A percentile compares a stretch with the other conserved stretches of the same genome.
These are phyloP conservation scores for Vulpes lagopus DNA, from an alignment of 2,113 vertebrate genomes.

Conservation along the genomic window DNA sequence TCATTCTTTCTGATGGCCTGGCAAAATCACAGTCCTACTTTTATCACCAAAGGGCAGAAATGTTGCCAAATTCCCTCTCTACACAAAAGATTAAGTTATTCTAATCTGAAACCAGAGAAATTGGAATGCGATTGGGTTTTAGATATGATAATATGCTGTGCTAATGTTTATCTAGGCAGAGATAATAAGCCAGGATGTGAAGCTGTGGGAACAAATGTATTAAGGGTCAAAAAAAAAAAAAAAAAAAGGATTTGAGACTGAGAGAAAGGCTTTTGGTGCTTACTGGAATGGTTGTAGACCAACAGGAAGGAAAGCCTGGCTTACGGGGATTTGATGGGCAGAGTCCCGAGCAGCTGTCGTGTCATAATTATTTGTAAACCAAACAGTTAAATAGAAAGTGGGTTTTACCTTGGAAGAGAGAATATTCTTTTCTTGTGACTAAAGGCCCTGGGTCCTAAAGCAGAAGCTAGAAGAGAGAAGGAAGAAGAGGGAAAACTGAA, in stretches of 20 bases:
- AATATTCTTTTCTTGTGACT: constrained; percentile 35
- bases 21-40: constrained; percentile 35
- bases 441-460: neutral
- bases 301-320: neutral
- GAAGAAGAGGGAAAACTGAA: neutral
- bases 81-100: constrained; percentile 69
- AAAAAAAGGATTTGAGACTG: constrained; percentile 34
- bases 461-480: neutral
- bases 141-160: constrained; percentile 66
- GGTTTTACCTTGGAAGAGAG: constrained; percentile 29
- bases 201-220: constrained; percentile 51
- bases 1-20: constrained; percentile 55
- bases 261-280: constrained; percentile 38
- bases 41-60: constrained; percentile 63
- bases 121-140: constrained; percentile 65
- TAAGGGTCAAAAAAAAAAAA: neutral
- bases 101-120: constrained; percentile 64
- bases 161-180: constrained; percentile 70
- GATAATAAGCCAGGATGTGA: constrained; percentile 57
- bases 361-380: constrained; percentile 20
- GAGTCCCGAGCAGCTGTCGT: neutral
- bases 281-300: neutral
- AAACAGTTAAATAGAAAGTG: neutral
- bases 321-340: neutral
- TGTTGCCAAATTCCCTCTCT: constrained; percentile 63